phyloP scores from a whole-genome alignment of 2,113 vertebrate species.

The Oryzias celebensis region DNA sequence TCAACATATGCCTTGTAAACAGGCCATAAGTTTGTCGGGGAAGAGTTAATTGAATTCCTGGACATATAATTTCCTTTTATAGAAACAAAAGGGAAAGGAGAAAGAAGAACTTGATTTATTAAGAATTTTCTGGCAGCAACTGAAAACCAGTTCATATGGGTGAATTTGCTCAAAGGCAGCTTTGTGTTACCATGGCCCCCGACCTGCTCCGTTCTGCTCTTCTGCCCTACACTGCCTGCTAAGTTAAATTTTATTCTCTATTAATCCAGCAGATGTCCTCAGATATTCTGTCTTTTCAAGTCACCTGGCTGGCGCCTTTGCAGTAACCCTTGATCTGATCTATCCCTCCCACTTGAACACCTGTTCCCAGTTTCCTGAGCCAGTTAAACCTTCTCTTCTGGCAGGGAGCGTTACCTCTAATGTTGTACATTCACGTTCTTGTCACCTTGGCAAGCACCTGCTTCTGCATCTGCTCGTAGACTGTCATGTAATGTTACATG shows the following conservation, averaged over 20 bases:
- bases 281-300: slow-evolving; percentile 7
- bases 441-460: slow-evolving; percentile 1
- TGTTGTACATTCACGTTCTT: not conserved
- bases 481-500: slow-evolving; percentile 9
- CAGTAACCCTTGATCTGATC: slow-evolving; percentile 4
- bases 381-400: not conserved
- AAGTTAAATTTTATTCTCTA: slow-evolving; percentile 4
- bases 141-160: not conserved
- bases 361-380: slow-evolving; percentile 10
- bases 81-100: too few species aligned
- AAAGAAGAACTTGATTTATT: too few species aligned
- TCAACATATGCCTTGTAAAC: too few species aligned
- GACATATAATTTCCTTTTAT: too few species aligned
- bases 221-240: not conserved
- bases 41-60: too few species aligned
- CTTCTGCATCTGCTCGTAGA: slow-evolving; percentile 8
- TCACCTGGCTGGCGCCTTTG: not conserved
- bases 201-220: not conserved
- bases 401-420: not conserved
- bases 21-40: too few species aligned
- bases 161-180: accelerated
- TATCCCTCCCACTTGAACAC: slow-evolving; percentile 9
- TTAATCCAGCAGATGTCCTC: slow-evolving; percentile 13
- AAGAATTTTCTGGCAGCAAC: too few species aligned
- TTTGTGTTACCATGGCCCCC: not conserved